Evolutionary conservation across 2,888 invertebrate species (phyloP), one percentile per base, ranked within the genome.

Genomic region (Lasioglossum lativentre): DNA sequence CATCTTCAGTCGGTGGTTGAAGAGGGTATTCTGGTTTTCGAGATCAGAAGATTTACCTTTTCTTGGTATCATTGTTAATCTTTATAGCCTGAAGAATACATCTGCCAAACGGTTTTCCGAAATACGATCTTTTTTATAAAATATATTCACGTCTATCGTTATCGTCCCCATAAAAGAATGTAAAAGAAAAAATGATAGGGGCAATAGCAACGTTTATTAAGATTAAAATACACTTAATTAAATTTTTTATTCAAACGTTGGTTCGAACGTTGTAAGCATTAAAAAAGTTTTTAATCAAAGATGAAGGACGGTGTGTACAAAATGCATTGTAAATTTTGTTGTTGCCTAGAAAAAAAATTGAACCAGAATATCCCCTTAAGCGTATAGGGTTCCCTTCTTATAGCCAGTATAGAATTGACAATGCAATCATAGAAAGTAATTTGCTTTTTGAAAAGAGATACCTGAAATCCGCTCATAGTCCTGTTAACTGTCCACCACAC

Each of bases 1-100:
- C 38, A 66, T 34, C 63, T 63, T 30, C 16, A 16, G 63, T 63
- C 66, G 66, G 66, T 66, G 38, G 68, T 34, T 68, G 34, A 68
- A 63, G 63, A 30, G 63, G 63, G 30, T 34, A 63, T 63, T 63
- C 63, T 30, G 63, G 63, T 30, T 63, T 63, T 30, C 30, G 6
- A 30, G n/a, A 63, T 63, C 30, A 30, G 3, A 14, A 63, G 19
- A 2, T 34, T 30, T 30, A 63, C 19, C 30, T 63, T 63, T 30
- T 16, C 56, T 12, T 16, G 16, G 2, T 27, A 30, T 30, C 14
- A 30, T 30, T 16, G 2, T 63, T 16, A 19, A 63, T 63, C 63
- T 34, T 63, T 19, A 30, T 63, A 63, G 2, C 12, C 63, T 63
- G 5, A 30, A 63, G 0, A 5, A 30, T 30, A 23, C 10, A 2